Base-by-base conservation (phyloP, 2,797 vertebrate genomes). In the Macroramphosus scolopax region DNA sequence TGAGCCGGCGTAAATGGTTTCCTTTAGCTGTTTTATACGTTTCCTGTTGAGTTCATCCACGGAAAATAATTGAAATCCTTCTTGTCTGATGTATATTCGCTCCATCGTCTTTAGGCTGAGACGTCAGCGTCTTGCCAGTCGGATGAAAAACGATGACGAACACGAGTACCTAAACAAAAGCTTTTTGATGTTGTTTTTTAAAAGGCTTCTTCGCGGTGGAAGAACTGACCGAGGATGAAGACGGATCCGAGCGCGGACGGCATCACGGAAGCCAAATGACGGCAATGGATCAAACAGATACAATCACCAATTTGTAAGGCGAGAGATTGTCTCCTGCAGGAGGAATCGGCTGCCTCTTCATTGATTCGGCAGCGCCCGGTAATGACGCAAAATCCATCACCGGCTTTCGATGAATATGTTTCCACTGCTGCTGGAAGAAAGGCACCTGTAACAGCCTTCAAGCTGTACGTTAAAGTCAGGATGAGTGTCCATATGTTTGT, bases 331-430 rank as follows among this genome's bases (percentile, higher is more conserved):
- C 55, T 74, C 29, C 43, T n/a, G 37, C 43, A 46, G 30, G 47
- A 58, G 82, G 36, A 75, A 75, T 22, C 29, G 62, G 59, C 64
- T 34, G 44, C 68, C 55, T 75, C 59, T 45, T 59, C 66, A 84
- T 81, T 73, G 81, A 87, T 84, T 73, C 50, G 25, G 31, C 59
- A 34, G 70, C 25, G 1, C 25, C 53, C 44, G 62, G 54, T 84
- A 80, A 85, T 64, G 77, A 68, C 3, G 44, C 59, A n/a, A 40
- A 70, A 81, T 86, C 76, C 79, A 82, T 85, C 78, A 80, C 51
- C 57, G 77, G 69, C 63, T 9, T 25, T n/a, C 35, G 44, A 55
- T 44, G 40, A 71, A 66, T 50, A 40, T 63, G 29, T 57, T 60
- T 70, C 43, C 62, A 44, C 32, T 35, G 46, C 31, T 33, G 54